These are phyloP conservation scores for Pecten maximus DNA, from an alignment of 2,888 invertebrate genomes.

Conservation along the genomic window DNA sequence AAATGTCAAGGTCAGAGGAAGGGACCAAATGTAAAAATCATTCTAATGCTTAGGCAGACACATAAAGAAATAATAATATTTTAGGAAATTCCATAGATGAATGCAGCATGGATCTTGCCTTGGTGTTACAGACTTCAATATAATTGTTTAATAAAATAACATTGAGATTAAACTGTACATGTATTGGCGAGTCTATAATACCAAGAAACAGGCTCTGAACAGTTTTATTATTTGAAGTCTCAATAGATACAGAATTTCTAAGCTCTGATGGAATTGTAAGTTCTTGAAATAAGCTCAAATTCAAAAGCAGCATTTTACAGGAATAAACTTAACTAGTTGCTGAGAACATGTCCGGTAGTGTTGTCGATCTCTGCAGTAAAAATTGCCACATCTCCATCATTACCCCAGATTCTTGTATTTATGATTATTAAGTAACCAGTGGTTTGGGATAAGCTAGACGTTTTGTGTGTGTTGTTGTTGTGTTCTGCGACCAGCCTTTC, in stretches of 20 bases:
- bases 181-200: no score
- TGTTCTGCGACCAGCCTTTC: background rate
- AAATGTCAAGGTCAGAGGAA: background rate
- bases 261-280: background rate
- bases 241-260: background rate
- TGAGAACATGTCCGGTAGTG: background rate
- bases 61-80: no score
- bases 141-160: no score
- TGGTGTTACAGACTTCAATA: no score
- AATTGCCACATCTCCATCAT: background rate
- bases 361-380: background rate
- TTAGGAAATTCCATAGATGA: background rate
- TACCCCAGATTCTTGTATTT: slow-evolving; percentile 20
- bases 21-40: background rate
- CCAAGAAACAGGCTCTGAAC: no score
- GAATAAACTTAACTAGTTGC: background rate
- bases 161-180: no score
- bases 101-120: no score
- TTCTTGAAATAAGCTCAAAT: background rate
- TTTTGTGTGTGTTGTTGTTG: background rate
- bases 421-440: slow-evolving; percentile 2
- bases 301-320: background rate
- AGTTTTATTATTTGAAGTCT: no score
- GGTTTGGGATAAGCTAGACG: slow-evolving; percentile 6
- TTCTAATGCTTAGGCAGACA: background rate